Base-by-base conservation (phyloP, 53 echinoderm and acorn worm genomes). In the Echinarachnius parma region DNA sequence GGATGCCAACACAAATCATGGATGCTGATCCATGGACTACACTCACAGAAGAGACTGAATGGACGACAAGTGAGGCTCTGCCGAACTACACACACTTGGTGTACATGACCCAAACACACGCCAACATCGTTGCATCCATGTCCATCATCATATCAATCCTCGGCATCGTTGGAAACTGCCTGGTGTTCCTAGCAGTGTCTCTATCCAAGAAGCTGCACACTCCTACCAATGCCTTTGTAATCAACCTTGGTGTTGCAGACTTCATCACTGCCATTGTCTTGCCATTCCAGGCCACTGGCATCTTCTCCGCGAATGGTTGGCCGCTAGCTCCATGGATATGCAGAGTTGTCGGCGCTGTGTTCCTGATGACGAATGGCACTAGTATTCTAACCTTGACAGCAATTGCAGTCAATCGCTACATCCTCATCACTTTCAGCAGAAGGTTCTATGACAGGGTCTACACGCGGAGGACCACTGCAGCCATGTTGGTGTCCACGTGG, bases 161-260 rank as follows among this genome's bases (percentile, higher is more conserved):
- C 0, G 82, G 82, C 2, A 57, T 64, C 4, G 32, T 58, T 2
- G 82, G 82, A 1, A 82, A 82, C 76, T 65, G 56, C 9, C 18
- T 82, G 20, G 66, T 82, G 5, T 64, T 82, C 32, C 28, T 65
- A 9, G 82, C 82, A 3, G 65, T 82, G 9, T 31, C 34, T 1
- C 26, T 75, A 22, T 75, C 64, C 35, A 53, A 55, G 37, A 64
- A 64, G 23, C 76, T 82, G 8, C 62, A 75, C 33, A 82, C 75
- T 9, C 54, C 64, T 19, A 82, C 82, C 31, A 82, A 82, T 28
- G 66, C 61, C 13, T 66, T 82, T 36, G 76, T 82, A 23, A 76
- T 76, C n/a, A 82, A 64, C 28, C 82, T 82, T 18, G 53, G 63
- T 28, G 75, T 82, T 4, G 62, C 82, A 47, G 82, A 82, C 32